Conservation (phyloP, 2,113 vertebrate genomes). For the Gambusia affinis region DNA sequence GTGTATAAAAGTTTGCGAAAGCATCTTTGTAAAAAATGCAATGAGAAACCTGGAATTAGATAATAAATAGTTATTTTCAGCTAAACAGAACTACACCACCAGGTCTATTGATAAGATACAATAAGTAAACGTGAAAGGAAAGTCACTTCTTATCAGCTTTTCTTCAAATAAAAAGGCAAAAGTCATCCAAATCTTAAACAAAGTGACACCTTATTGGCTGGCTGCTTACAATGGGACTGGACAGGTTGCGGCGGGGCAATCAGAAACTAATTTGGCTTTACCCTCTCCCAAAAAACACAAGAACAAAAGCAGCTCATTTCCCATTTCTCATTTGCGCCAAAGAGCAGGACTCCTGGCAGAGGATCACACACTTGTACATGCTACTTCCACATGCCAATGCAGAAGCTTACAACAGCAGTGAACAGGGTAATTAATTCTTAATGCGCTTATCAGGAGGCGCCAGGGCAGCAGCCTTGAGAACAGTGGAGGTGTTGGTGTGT, state of each 20-base stretch:
- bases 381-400: constrained; percentile 51
- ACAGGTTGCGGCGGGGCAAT: constrained; percentile 25
- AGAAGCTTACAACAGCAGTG: constrained; percentile 51
- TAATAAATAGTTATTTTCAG: neutral
- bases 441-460: constrained; percentile 71
- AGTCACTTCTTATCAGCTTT: neutral
- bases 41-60: neutral
- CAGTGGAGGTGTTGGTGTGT: constrained; percentile 62
- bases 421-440: constrained; percentile 75
- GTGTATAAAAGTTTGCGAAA: neutral
- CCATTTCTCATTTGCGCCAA: constrained; percentile 47
- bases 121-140: neutral
- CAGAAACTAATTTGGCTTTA: constrained; percentile 44
- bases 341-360: constrained; percentile 63
- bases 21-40: neutral
- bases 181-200: neutral
- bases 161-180: neutral
- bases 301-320: constrained; percentile 75
- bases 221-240: constrained; percentile 24
- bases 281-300: constrained; percentile 28
- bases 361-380: constrained; percentile 51
- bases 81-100: neutral
- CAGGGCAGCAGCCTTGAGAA: constrained; percentile 62
- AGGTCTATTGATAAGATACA: neutral
- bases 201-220: constrained; percentile 9